Evolutionary conservation across 2,113 vertebrate species (phyloP), one percentile per base, ranked within the genome.

Genomic region (Salminus brasiliensis): DNA sequence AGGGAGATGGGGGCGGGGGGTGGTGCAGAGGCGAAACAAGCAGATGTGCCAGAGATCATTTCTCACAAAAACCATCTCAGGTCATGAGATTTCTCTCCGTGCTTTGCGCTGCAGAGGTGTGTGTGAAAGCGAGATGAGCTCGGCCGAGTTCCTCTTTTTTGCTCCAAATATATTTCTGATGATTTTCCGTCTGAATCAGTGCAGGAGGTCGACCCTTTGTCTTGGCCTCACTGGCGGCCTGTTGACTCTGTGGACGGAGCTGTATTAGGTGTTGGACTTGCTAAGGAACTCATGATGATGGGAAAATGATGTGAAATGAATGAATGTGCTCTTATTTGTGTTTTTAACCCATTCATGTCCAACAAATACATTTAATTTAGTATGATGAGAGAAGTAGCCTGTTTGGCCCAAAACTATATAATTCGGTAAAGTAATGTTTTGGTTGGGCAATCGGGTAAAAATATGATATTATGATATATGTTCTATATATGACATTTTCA

Each of bases 41-140:
- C 83, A 84, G 76, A 83, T 84, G 77, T 74, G 79, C 71, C 76
- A 85, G 59, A 86, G 70, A 87, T 82, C 73, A 71, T 83, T 75
- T 81, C 72, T 65, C 47, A 49, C 34, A 72, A 36, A 75, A 80
- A 66, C 30, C 39, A 66, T 25, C 53, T 77, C 76, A 67, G 74
- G 76, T 72, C 68, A 76, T 60, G 32, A 49, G 66, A 49, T 81
- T 69, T 71, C 62, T 76, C 73, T 76, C 52, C 60, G 68, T 72
- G 39, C 30, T n/a, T 83, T 52, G 13, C 47, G 72, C 73, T 47
- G 55, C 65, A 34, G 78, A 84, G 79, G 83, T 84, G 75, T 84
- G 53, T 57, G 74, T 57, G 74, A 84, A 84, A 81, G 74, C 67
- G 70, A 55, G 45, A 76, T 81, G 36, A 84, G 71, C 79, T 63